Base-by-base conservation (phyloP, 2,797 vertebrate species). In the Oryzias dopingdopingensis region DNA sequence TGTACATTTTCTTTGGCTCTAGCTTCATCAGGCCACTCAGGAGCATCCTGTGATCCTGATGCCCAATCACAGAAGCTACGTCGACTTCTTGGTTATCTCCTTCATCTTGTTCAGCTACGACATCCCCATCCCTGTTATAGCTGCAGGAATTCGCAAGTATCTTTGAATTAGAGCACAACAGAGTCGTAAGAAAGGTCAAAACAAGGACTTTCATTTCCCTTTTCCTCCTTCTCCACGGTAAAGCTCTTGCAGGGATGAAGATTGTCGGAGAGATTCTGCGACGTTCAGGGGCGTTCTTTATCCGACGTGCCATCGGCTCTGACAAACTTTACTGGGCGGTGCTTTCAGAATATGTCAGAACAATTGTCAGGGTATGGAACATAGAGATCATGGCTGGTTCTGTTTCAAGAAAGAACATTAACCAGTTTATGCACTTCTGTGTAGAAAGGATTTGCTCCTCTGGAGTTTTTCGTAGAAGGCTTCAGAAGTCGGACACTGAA, bases 391-490 rank as follows among this genome's bases (percentile, higher is more conserved):
- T 22, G 10, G 44, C 29, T 32, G 24, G 51, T 5, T 22, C 15
- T 69, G 41, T 52, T 17, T 64, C 26, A 59, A 23, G 18, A 49
- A 62, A 22, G n/a, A 44, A 4, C 17, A 18, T 6, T 24, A 42
- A 49, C 10, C 32, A 4, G 6, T 23, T 53, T 4, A 8, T 40
- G 64, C 8, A 79, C 12, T 76, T 15, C 74, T 70, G 17, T 72
- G 13, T 77, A 99, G 97, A 95, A 56, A 79, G 95, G 95, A 71
- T 91, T 91, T 72, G 96, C 96, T 69, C 97, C 97, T 18, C 32
- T 99, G 80, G 97, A 99, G 88, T 99, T 99, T 92, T 99, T 92
- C 59, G 91, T 98, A 51, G 97, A 99, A 86, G 97, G 97, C 20
- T 91, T 94, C 53, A 91, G 97, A 76, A 99, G 97, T 84, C 94